Percentiles rank a stretch among this genome's conserved stretches.
phyloP scores from a whole-genome alignment of 2,797 vertebrate species.

The Peromyscus nudipes region DNA sequence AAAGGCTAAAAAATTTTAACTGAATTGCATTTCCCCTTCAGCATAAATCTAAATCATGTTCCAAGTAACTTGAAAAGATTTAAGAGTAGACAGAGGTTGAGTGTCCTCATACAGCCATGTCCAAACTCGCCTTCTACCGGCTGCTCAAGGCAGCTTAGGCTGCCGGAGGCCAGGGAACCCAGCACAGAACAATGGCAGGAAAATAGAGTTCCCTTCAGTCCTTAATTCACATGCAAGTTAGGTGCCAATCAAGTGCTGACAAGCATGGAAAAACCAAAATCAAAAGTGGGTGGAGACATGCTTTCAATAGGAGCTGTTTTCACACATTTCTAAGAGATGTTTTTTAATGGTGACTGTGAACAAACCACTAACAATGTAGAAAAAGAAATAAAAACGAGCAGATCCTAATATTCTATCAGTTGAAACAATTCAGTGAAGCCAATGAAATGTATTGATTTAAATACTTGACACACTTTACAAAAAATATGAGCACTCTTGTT shows the following conservation, averaged over 20 bases:
- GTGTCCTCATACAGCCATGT: constrained; percentile 64
- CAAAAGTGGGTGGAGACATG: constrained; percentile 81
- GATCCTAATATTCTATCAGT: constrained; percentile 49
- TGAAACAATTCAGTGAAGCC: constrained; percentile 57
- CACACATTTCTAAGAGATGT: constrained; percentile 80
- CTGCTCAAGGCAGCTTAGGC: constrained; percentile 80
- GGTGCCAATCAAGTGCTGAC: constrained; percentile 86
- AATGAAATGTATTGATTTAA: constrained; percentile 50
- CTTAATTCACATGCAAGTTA: constrained; percentile 86
- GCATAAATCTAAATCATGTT: constrained; percentile 63
- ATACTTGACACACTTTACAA: constrained; percentile 59
- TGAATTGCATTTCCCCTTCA: constrained; percentile 63
- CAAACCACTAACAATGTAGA: constrained; percentile 53
- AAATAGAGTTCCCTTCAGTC: constrained; percentile 82
- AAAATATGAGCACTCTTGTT: constrained; percentile 27
- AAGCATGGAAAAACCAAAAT: constrained; percentile 84
- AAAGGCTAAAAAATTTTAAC: constrained; percentile 55
- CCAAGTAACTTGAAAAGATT: constrained; percentile 63
- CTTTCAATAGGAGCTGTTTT: constrained; percentile 82
- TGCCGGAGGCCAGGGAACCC: constrained; percentile 79
- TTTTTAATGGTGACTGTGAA: constrained; percentile 74
- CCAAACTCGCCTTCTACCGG: constrained; percentile 75
- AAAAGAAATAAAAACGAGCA: constrained; percentile 65
- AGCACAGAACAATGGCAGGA: constrained; percentile 78
- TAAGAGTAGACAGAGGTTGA: constrained; percentile 57